Percentiles rank a stretch among this genome's conserved stretches.
Evolutionary conservation across 1,140 invertebrate genomes (phyloP).

Genomic region (Cydia strobilella): DNA sequence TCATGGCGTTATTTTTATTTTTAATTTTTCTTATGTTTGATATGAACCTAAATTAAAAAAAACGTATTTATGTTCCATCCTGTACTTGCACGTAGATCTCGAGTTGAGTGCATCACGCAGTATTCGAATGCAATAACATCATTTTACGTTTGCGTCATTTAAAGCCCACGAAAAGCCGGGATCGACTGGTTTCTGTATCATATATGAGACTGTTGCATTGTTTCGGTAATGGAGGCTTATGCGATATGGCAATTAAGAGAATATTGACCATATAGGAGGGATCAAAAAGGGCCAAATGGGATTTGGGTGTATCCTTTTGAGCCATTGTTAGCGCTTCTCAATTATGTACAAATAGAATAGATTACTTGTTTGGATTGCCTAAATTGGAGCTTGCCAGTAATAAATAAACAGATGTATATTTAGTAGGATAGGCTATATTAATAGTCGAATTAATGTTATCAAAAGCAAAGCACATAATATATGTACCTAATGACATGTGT

Average conservation of each 20-base stretch:
- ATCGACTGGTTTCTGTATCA: neutral
- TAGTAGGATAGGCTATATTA: neutral
- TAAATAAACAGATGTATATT: too few species aligned
- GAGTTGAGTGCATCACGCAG: neutral
- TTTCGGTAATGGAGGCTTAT: constrained; percentile 1
- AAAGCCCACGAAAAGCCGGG: neutral
- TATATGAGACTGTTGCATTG: neutral
- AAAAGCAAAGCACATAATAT: neutral
- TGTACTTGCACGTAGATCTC: too few species aligned
- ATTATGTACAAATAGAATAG: neutral
- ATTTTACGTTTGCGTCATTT: neutral
- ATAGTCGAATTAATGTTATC: neutral
- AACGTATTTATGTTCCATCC: too few species aligned
- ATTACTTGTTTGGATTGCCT: too few species aligned
- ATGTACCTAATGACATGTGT: neutral
- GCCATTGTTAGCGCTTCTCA: neutral
- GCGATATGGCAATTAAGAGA: constrained; percentile 11
- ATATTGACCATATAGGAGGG: neutral
- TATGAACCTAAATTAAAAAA: too few species aligned
- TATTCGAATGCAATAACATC: neutral
- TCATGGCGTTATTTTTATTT: too few species aligned
- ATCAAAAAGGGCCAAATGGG: constrained; percentile 1
- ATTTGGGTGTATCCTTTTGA: neutral
- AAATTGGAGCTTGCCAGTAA: too few species aligned
- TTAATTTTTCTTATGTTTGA: too few species aligned